Evolutionary conservation across 1,140 invertebrate species (phyloP).

Genomic region (Aradophagus sp.): DNA sequence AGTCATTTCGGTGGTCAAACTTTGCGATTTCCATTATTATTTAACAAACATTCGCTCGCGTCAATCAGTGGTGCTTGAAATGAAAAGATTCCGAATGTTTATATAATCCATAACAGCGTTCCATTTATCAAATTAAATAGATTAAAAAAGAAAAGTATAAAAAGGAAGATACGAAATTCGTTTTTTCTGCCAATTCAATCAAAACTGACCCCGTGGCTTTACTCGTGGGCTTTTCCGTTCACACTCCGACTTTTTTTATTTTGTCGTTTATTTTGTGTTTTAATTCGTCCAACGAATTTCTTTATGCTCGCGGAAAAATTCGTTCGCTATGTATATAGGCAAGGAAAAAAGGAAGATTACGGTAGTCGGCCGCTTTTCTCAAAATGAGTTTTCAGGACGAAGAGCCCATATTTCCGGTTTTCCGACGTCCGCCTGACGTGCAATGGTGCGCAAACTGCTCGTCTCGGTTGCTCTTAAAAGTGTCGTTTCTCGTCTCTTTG

Average conservation of each 20-base stretch:
- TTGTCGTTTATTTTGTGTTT: slow-evolving; percentile 30
- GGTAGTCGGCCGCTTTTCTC: slow-evolving; percentile 22
- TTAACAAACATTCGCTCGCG: slow-evolving; percentile 20
- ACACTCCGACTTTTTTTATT: slow-evolving; percentile 10
- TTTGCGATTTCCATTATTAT: slow-evolving; percentile 27
- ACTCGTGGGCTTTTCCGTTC: slow-evolving; percentile 12
- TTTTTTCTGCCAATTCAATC: slow-evolving; percentile 35
- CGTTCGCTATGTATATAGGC: slow-evolving; percentile 14
- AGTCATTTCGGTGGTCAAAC: slow-evolving; percentile 12
- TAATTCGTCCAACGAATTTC: slow-evolving; percentile 30
- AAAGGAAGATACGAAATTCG: too few species aligned
- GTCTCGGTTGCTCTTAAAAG: too few species aligned
- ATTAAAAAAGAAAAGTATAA: slow-evolving; percentile 40
- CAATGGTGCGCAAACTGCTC: too few species aligned
- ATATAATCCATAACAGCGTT: slow-evolving; percentile 35
- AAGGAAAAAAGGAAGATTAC: slow-evolving; percentile 31
- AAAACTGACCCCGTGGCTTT: slow-evolving; percentile 36
- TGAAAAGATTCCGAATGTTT: slow-evolving; percentile 31
- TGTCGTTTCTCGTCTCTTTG: too few species aligned
- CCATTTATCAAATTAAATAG: slow-evolving; percentile 44
- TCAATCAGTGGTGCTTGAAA: slow-evolving; percentile 31
- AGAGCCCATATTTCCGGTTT: too few species aligned
- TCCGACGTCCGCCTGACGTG: too few species aligned
- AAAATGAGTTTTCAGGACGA: slow-evolving; percentile 54
- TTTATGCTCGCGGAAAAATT: slow-evolving; percentile 6